phyloP scores from a whole-genome alignment of 1,140 invertebrate species.

The Caenorhabditis latens region DNA sequence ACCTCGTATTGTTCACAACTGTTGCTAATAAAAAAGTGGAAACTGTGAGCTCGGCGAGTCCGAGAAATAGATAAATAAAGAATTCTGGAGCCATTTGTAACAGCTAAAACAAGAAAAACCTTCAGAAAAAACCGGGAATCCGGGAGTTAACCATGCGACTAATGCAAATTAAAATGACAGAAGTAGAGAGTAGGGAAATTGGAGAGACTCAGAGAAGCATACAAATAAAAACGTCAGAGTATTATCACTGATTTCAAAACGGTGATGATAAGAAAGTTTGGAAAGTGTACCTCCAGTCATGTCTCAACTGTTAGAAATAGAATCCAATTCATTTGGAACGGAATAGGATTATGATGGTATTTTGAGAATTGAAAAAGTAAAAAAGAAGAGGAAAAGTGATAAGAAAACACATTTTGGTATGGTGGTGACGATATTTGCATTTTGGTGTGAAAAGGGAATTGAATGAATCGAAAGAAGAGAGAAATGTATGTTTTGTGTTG shows the following conservation, averaged over 20 bases:
- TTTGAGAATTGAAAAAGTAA: not conserved
- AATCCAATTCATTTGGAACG: constrained; percentile 15
- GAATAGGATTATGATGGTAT: constrained; percentile 26
- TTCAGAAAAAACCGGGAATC: not conserved
- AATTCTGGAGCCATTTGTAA: constrained; percentile 27
- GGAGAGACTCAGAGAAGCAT: constrained; percentile 8
- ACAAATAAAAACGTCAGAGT: not conserved
- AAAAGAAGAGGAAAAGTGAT: constrained; percentile 18
- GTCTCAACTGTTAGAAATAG: not conserved
- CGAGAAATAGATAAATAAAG: constrained; percentile 4
- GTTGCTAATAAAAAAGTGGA: constrained; percentile 42
- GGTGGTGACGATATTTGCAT: constrained; percentile 25
- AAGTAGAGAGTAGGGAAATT: not conserved
- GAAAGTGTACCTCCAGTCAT: not conserved
- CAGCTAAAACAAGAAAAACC: not conserved
- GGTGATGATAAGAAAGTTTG: not conserved
- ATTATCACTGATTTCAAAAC: not conserved
- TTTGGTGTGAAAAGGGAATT: not conserved
- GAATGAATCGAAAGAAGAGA: not conserved
- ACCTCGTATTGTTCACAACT: not conserved
- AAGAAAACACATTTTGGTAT: constrained; percentile 20
- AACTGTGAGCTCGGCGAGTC: not conserved
- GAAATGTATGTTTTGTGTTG: constrained; percentile 13
- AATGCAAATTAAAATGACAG: constrained; percentile 45
- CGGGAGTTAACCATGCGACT: constrained; percentile 16